Conservation (phyloP, 2,888 invertebrate genomes). For the Myopa testacea region DNA sequence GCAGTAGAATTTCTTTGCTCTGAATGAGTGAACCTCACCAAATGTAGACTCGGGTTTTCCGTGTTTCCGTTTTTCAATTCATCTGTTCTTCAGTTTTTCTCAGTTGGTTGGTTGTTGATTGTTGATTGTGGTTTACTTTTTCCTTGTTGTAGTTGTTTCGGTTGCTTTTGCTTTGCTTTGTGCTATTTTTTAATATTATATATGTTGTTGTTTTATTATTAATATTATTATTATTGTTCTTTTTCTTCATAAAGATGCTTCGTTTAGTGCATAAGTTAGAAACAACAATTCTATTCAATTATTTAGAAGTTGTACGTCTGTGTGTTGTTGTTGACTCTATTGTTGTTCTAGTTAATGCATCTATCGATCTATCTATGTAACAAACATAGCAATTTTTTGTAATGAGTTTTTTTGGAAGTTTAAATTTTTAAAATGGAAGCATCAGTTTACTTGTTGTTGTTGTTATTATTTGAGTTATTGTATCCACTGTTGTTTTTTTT, state of each 20-base stretch:
- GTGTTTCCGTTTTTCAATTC: too few species aligned
- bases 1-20: too few species aligned
- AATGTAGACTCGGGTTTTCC: too few species aligned
- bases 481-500: neutral
- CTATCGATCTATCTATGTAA: neutral
- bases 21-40: too few species aligned
- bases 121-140: too few species aligned
- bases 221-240: neutral
- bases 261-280: too few species aligned
- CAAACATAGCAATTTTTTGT: neutral
- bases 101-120: too few species aligned
- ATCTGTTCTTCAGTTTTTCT: too few species aligned
- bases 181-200: neutral
- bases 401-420: neutral
- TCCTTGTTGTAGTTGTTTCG: neutral
- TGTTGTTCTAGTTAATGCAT: neutral
- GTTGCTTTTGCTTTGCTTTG: neutral
- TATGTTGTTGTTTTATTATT: neutral
- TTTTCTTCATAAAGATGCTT: too few species aligned
- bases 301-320: too few species aligned
- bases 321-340: neutral
- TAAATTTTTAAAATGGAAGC: constrained; percentile 27
- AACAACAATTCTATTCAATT: too few species aligned
- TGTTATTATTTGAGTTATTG: neutral
- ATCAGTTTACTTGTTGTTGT: constrained; percentile 11